Evolutionary conservation across 2,797 vertebrate genomes (phyloP), one percentile per base, ranked within the genome.

Genomic region (Echiichthys vipera): DNA sequence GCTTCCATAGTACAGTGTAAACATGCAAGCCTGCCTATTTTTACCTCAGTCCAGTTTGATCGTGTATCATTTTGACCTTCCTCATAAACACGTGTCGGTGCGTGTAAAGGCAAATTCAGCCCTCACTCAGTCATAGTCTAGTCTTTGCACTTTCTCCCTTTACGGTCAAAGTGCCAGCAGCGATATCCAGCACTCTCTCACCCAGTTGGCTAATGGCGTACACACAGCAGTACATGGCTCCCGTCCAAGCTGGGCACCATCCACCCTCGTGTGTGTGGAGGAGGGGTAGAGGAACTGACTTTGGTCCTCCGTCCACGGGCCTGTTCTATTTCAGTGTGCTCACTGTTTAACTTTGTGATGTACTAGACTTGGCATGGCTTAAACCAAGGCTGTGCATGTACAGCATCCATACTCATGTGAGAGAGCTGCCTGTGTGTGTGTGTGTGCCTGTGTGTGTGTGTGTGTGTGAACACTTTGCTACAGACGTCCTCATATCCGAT

Each of bases 281-380:
- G 17, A 12, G n/a, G 59, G 36, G 40, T 24, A 12, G 59, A 73
- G 73, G 51, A 54, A 51, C 51, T 54, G 17, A 37, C 74, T 61
- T 62, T 71, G 62, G 69, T 51, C 82, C 72, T 85, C 71, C 63
- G 42, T 67, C 83, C 81, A 42, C 62, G 47, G 46, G 46, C 81
- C 74, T 77, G 65, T 75, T 84, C 74, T 86, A 37, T 83, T 70
- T 77, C 65, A 57, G 66, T 85, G 80, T 77, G 63, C 57, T 79
- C 71, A 72, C 64, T 67, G 70, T 79, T 59, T 22, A 68, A 64
- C 43, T 55, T 32, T 63, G 78, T 86, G 24, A 75, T 57, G 53
- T 74, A 65, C 72, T 49, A 69, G 59, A 36, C 65, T 34, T 55
- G 59, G 67, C 78, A 55, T 77, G 78, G 77, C 80, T 85, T 4